Conservation (phyloP, 2,113 vertebrate genomes). For the Cinclus mexicanus region DNA sequence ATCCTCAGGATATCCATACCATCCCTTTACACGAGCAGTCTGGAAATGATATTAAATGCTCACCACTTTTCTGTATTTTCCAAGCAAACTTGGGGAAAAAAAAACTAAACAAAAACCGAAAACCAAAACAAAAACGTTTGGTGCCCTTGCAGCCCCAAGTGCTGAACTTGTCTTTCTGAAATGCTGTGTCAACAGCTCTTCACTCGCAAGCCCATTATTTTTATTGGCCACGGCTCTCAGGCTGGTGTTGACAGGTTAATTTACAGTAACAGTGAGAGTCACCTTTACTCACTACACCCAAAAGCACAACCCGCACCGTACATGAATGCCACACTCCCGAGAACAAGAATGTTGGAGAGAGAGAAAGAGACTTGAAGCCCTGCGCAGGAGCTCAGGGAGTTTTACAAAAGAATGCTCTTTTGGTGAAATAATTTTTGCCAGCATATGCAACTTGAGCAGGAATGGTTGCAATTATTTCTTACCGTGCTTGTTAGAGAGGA, state of each 20-base stretch:
- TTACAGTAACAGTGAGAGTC: constrained; percentile 52
- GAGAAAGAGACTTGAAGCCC: background rate
- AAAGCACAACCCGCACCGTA: background rate
- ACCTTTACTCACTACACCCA: constrained; percentile 32
- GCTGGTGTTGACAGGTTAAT: constrained; percentile 60
- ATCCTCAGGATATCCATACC: background rate
- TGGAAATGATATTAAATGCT: background rate
- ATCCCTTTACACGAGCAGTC: background rate
- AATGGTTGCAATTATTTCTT: constrained; percentile 59
- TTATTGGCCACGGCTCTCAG: constrained; percentile 33
- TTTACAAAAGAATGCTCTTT: background rate
- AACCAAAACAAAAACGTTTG: background rate
- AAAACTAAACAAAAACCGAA: background rate
- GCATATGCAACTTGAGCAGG: background rate
- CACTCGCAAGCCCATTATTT: constrained; percentile 43
- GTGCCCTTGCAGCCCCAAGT: constrained; percentile 25
- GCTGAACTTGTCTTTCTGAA: constrained; percentile 53
- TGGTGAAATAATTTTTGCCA: constrained; percentile 40
- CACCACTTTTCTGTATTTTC: background rate
- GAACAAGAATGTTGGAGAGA: background rate
- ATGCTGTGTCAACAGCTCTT: constrained; percentile 54
- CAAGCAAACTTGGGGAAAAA: background rate
- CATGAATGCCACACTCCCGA: background rate
- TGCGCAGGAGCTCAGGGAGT: background rate
- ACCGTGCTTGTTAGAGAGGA: constrained; percentile 39